A percentile compares a stretch with the other conserved stretches of the same genome.
phyloP scores from a whole-genome alignment of 2,797 vertebrate genomes.

The Micrastur ruficollis region DNA sequence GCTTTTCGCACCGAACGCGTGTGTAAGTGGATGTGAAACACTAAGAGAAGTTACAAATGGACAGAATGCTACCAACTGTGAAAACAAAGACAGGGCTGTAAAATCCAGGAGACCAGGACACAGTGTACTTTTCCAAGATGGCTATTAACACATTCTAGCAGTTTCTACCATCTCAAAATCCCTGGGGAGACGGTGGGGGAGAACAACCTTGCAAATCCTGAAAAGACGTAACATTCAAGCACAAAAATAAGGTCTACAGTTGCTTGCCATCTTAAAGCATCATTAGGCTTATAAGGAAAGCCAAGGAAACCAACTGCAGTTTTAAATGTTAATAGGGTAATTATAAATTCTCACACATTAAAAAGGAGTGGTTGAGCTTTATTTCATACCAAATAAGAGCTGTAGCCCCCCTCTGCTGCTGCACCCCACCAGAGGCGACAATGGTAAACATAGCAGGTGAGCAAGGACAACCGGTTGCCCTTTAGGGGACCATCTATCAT shows the following conservation, averaged over 20 bases:
- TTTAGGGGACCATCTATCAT: background rate
- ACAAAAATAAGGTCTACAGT: background rate
- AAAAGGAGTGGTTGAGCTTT: background rate
- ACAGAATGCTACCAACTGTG: background rate
- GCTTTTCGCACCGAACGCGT: background rate
- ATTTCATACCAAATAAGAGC: background rate
- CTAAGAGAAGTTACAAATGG: background rate
- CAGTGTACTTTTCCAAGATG: background rate
- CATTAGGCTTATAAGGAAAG: background rate
- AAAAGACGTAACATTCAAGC: background rate
- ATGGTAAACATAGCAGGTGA: background rate
- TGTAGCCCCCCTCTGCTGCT: background rate
- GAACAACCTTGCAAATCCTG: background rate
- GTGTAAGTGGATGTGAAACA: background rate
- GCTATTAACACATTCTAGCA: background rate
- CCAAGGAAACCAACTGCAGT: background rate
- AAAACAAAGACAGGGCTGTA: background rate
- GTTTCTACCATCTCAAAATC: background rate
- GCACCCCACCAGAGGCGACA: background rate
- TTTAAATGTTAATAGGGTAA: background rate
- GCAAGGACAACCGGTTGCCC: background rate
- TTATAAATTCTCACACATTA: background rate
- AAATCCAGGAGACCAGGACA: background rate
- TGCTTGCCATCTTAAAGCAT: background rate
- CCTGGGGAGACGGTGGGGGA: rapidly evolving